Conservation (phyloP, 1,140 invertebrate genomes). For the Neodiprion lecontei region DNA sequence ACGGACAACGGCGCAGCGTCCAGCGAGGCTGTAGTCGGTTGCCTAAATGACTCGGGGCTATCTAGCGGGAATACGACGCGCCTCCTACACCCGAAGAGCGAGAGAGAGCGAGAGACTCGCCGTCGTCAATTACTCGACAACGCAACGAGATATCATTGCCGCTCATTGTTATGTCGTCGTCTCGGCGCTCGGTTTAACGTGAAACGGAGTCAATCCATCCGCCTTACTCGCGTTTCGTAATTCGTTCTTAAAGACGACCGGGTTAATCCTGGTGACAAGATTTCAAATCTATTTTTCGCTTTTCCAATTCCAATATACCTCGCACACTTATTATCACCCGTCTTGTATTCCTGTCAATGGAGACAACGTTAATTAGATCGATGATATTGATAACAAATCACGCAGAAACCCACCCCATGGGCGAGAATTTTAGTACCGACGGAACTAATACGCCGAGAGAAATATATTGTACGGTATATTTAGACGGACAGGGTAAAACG, state of each 20-base stretch:
- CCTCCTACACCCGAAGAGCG: slow-evolving; percentile 46
- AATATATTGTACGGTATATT: background rate
- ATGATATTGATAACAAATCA: too few species aligned
- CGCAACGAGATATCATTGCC: slow-evolving; percentile 48
- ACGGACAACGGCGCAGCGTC: background rate
- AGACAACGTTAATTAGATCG: too few species aligned
- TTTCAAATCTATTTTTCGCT: too few species aligned
- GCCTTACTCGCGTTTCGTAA: too few species aligned
- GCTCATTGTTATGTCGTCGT: slow-evolving; percentile 15
- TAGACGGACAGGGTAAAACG: background rate
- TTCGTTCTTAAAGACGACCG: too few species aligned
- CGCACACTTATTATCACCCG: too few species aligned
- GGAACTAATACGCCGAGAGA: background rate
- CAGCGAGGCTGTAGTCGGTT: too few species aligned
- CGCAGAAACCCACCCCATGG: background rate
- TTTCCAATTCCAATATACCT: too few species aligned
- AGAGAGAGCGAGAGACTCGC: too few species aligned
- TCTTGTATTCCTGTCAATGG: too few species aligned
- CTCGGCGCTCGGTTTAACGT: background rate
- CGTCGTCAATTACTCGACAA: slow-evolving; percentile 56
- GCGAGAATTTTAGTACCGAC: background rate
- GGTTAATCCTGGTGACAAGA: too few species aligned
- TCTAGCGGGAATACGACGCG: slow-evolving; percentile 41
- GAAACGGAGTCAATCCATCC: too few species aligned
- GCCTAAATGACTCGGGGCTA: slow-evolving; percentile 38